phyloP scores from a whole-genome alignment of 1,140 invertebrate species.

The Bilobella aurantiaca region DNA sequence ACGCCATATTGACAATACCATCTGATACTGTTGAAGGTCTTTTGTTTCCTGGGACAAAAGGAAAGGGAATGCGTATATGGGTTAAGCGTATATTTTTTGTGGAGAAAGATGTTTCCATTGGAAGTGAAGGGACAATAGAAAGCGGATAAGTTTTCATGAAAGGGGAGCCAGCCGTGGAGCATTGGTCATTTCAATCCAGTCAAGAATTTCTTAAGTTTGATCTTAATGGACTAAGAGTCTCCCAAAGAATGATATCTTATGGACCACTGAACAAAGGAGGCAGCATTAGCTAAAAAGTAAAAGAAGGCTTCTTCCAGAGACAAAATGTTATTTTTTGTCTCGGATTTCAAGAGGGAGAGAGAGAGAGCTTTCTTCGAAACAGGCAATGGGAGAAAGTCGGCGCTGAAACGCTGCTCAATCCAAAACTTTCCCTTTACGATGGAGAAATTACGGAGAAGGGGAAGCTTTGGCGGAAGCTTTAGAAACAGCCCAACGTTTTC shows the following conservation, averaged over 20 bases:
- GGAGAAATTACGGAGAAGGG: too few species aligned
- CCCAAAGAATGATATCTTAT: conserved; percentile 2
- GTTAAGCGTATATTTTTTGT: not conserved
- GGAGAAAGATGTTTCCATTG: not conserved
- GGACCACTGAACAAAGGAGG: not conserved
- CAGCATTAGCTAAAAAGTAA: conserved; percentile 1
- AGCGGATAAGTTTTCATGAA: conserved; percentile 5
- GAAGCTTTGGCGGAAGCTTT: too few species aligned
- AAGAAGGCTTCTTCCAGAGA: too few species aligned
- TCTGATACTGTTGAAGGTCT: too few species aligned
- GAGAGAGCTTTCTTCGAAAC: not conserved
- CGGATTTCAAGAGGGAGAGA: conserved; percentile 2
- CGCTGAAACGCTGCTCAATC: too few species aligned
- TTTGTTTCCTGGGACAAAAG: not conserved
- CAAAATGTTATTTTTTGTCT: not conserved
- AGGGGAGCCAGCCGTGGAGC: not conserved
- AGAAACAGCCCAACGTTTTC: too few species aligned
- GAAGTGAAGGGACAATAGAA: conserved; percentile 1
- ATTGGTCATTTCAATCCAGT: conserved; percentile 21
- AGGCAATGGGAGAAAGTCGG: too few species aligned
- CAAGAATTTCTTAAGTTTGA: conserved; percentile 9
- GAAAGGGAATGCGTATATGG: not conserved
- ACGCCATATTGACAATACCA: too few species aligned
- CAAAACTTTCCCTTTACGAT: too few species aligned
- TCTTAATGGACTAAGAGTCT: conserved; percentile 13